Evolutionary conservation across 23 tunicate species (phyloP).

Genomic region (Halocynthia roretzi): DNA sequence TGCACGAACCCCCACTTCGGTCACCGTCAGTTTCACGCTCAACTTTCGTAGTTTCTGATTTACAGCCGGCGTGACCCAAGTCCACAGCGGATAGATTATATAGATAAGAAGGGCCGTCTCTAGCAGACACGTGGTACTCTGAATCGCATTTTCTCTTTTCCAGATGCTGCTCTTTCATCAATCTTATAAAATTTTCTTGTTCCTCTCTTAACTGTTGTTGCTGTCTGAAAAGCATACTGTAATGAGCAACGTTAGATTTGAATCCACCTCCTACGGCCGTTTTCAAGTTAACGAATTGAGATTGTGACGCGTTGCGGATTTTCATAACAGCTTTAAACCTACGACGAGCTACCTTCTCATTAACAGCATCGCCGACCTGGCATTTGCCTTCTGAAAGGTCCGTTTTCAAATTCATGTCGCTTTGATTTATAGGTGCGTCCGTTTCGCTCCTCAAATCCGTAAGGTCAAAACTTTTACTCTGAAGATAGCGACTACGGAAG

Average conservation of each 20-base stretch:
- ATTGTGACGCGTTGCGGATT: background rate
- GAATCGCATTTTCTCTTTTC: constrained; percentile 17
- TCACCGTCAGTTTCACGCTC: no score
- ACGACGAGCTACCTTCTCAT: no score
- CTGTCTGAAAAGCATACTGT: constrained; percentile 62
- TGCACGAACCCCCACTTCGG: no score
- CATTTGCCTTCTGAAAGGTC: no score
- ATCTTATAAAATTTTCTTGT: constrained; percentile 9
- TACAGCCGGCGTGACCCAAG: background rate
- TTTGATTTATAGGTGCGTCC: background rate
- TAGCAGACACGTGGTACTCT: no score
- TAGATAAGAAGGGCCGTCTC: no score
- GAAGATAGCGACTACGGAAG: no score
- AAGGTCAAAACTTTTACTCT: background rate
- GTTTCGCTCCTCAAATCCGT: background rate
- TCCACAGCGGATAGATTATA: background rate
- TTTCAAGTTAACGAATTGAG: constrained; percentile 31
- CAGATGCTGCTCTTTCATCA: constrained; percentile 24
- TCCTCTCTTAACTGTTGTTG: constrained; percentile 36
- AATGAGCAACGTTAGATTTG: constrained; percentile 55
- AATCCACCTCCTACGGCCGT: constrained; percentile 80
- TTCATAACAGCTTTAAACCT: background rate
- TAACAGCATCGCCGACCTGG: no score
- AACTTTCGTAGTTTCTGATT: background rate
- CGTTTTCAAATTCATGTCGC: no score